Percentiles rank a stretch among this genome's conserved stretches.
Conservation (phyloP, 1,140 invertebrate species). For the Galleria mellonella region DNA sequence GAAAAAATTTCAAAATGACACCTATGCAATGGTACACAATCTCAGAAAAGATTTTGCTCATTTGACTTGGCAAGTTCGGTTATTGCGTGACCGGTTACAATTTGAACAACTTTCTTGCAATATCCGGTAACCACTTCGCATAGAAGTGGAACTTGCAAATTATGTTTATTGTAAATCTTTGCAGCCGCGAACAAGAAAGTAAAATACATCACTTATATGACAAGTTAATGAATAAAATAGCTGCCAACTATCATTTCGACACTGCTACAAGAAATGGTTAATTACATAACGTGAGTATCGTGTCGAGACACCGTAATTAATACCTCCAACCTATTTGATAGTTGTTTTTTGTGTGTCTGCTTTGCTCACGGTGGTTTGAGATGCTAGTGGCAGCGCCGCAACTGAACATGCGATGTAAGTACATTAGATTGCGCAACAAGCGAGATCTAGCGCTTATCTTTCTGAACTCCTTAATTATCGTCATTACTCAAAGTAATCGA, state of each 20-base stretch:
- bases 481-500: background rate
- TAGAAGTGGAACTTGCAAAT: too few species aligned
- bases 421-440: conserved; percentile 16
- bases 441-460: conserved; percentile 11
- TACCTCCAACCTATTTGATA: conserved; percentile 25
- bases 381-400: conserved; percentile 1
- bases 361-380: conserved; percentile 1
- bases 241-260: conserved; percentile 29
- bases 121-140: background rate
- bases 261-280: conserved; percentile 21
- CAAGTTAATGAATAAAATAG: conserved; percentile 35
- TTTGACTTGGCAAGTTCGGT: background rate
- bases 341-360: conserved; percentile 31
- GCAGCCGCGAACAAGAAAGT: background rate
- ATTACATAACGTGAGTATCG: conserved; percentile 40
- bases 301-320: conserved; percentile 30
- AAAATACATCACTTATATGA: conserved; percentile 15
- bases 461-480: background rate
- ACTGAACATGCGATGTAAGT: conserved; percentile 9
- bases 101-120: background rate
- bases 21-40: too few species aligned
- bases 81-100: background rate
- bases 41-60: too few species aligned
- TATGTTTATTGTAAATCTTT: too few species aligned
- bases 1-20: too few species aligned